Conservation (phyloP, 2,797 vertebrate genomes). For the Gallinago stenura region DNA sequence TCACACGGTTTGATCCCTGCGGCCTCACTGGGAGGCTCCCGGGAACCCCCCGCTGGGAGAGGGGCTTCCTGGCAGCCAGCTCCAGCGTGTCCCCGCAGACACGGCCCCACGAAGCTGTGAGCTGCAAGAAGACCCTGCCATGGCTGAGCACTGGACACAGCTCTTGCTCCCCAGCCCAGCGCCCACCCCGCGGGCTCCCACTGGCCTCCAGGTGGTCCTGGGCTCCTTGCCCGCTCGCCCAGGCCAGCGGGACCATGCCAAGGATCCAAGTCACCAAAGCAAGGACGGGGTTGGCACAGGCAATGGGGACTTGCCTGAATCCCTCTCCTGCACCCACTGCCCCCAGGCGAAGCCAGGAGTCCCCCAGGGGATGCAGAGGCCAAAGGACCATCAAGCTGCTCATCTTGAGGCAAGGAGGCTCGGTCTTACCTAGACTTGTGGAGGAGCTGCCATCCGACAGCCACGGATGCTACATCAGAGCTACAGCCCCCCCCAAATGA, state of each 20-base stretch:
- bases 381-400: neutral
- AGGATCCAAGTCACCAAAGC: neutral
- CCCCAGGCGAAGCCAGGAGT: neutral
- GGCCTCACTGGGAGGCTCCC: rapidly evolving
- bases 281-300: neutral
- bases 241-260: neutral
- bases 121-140: neutral
- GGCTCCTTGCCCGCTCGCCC: neutral
- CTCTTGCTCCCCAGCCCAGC: neutral
- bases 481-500: neutral
- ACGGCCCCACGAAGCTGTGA: rapidly evolving
- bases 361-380: neutral
- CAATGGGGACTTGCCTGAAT: neutral
- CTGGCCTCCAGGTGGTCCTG: neutral
- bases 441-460: neutral
- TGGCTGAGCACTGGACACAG: neutral
- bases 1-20: rapidly evolving
- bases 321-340: neutral
- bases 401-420: rapidly evolving
- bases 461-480: neutral
- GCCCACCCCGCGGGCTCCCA: rapidly evolving
- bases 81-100: rapidly evolving
- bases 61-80: neutral
- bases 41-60: neutral
- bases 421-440: rapidly evolving